Evolutionary conservation across 2,888 invertebrate genomes (phyloP), one percentile per base, ranked within the genome.

Genomic region (Aspidiotus rigidus): DNA sequence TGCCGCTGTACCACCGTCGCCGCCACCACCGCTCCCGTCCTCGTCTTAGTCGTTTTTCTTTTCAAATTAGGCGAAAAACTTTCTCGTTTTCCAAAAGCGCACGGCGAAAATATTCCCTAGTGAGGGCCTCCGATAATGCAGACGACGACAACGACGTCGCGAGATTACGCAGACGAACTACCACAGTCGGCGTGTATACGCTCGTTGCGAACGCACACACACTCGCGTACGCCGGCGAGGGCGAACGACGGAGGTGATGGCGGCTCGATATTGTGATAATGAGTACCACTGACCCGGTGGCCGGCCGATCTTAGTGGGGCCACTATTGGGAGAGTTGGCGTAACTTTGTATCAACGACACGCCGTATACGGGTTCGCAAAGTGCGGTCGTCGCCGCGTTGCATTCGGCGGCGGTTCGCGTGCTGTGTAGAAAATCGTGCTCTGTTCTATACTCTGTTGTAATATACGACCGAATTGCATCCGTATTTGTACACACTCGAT

Each of bases 261-360:
- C 66, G 57, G 66, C 66, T 66, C 67, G 67, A 67, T 67, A 67
- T 59, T 67, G 67, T 67, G 67, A 67, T 67, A 67, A 67, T 67
- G 67, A 67, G 67, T 67, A 67, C 67, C 67, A 67, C 67, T 67
- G 67, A 67, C 67, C 67, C 67, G 67, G 67, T 67, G 67, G 67
- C 67, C 67, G 49, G 67, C 60, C 67, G 67, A 44, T 59, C 67
- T 67, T 67, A 59, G 67, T 67, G 67, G 67, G 67, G 67, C 67
- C 67, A 67, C 60, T 60, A 67, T 67, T 67, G 67, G 67, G 67
- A 67, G 67, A 67, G 49, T 60, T 66, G 64, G 57, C 57, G 67
- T 60, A 59, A 67, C 67, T 67, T 67, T 60, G 67, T 67, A 67
- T 59, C 60, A 67, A 67, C 67, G 67, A 67, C 67, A 67, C 60